Percentiles rank a stretch among this genome's conserved stretches.
phyloP scores from a whole-genome alignment of 2,797 vertebrate species.

The Taeniopygia guttata region DNA sequence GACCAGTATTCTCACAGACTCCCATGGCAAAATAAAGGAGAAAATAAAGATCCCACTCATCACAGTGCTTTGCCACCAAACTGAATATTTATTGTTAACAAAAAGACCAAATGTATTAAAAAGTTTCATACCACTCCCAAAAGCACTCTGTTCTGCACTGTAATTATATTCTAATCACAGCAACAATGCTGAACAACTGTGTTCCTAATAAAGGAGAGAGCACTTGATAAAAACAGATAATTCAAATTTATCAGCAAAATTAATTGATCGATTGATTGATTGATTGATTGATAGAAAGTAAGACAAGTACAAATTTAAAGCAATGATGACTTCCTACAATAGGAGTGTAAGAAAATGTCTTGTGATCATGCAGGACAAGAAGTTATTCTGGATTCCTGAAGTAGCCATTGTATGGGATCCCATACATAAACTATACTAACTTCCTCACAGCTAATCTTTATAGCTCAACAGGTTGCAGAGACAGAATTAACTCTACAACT shows the following conservation, averaged over 20 bases:
- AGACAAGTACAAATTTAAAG: neutral
- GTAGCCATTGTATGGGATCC: neutral
- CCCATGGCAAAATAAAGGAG: neutral
- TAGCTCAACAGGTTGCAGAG: neutral
- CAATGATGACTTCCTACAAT: neutral
- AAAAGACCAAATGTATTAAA: neutral
- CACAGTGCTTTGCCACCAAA: neutral
- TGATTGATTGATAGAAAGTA: neutral
- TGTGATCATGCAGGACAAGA: neutral
- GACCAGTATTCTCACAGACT: neutral
- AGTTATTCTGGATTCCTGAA: neutral
- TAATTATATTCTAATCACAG: neutral
- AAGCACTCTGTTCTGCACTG: neutral
- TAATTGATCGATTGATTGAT: neutral
- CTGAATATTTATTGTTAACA: neutral
- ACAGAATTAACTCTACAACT: neutral
- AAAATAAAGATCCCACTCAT: neutral
- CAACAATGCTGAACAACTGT: neutral
- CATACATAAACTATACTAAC: neutral
- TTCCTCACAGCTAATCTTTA: neutral
- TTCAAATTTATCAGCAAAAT: neutral
- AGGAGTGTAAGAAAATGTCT: neutral
- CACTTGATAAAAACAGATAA: neutral
- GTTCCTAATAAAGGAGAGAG: neutral
- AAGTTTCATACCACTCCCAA: neutral